phyloP scores from a whole-genome alignment of 2,797 vertebrate genomes.

The Alosa sapidissima region DNA sequence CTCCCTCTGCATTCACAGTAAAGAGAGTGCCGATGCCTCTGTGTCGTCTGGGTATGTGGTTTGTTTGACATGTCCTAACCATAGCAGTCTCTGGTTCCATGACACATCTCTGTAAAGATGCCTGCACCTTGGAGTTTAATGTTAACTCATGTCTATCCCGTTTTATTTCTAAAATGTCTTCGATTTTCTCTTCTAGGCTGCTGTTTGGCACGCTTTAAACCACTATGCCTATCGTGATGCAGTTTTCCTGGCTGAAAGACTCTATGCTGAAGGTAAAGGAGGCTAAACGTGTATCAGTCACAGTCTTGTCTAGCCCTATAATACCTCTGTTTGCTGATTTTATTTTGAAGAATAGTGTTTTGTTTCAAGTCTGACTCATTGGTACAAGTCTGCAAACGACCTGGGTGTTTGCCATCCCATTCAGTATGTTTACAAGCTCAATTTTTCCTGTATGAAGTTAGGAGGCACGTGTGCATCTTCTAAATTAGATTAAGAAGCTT shows the following conservation, averaged over 20 bases:
- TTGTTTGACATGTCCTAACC: not conserved
- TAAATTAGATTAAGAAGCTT: not conserved
- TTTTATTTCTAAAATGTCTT: not conserved
- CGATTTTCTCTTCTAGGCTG: slow-evolving; percentile 80
- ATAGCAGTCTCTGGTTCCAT: not conserved
- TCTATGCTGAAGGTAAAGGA: slow-evolving; percentile 92
- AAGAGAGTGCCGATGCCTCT: not conserved
- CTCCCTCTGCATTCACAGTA: not conserved
- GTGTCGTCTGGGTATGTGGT: not conserved
- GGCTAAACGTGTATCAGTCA: slow-evolving; percentile 23
- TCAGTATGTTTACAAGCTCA: not conserved
- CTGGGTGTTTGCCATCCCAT: not conserved
- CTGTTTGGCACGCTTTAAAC: slow-evolving; percentile 99
- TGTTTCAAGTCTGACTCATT: not conserved
- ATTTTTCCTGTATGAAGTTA: not conserved
- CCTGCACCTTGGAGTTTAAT: not conserved
- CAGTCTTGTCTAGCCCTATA: not conserved
- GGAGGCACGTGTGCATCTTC: not conserved
- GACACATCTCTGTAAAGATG: not conserved
- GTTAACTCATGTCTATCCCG: not conserved
- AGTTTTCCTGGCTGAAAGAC: slow-evolving; percentile 94
- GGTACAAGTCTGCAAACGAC: not conserved
- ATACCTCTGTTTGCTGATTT: not conserved
- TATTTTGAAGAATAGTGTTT: not conserved
- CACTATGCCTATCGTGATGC: slow-evolving; percentile 97